These are phyloP conservation scores for Melanerpes formicivorus DNA, from an alignment of 2,113 vertebrate genomes.

Conservation along the genomic window DNA sequence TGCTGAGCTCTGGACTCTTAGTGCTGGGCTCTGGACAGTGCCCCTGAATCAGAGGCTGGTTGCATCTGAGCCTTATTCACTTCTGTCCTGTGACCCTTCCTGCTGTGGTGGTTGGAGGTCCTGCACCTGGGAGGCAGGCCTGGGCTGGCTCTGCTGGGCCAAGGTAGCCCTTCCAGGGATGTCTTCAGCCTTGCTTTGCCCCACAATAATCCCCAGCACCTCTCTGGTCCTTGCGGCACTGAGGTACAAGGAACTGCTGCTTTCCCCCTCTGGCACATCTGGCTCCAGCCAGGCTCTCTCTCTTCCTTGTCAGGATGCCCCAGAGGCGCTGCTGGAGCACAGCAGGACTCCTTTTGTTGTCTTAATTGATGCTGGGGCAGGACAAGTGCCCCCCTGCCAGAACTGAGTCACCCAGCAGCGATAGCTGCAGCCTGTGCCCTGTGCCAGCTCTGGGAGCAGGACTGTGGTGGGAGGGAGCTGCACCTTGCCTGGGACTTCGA, in stretches of 20 bases:
- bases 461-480: background rate
- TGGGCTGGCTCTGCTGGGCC: background rate
- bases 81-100: background rate
- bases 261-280: background rate
- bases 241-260: background rate
- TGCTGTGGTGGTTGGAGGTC: fast-evolving
- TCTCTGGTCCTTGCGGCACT: background rate
- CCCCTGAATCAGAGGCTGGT: background rate
- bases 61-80: background rate
- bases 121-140: background rate
- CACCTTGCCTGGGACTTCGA: background rate
- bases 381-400: background rate
- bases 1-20: no score
- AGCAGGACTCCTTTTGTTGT: background rate
- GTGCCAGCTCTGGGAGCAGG: background rate
- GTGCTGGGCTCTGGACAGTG: background rate
- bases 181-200: background rate
- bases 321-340: background rate
- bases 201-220: background rate
- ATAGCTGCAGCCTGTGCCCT: background rate
- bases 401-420: background rate
- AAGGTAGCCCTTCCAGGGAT: fast-evolving
- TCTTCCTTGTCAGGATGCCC: background rate
- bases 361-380: background rate
- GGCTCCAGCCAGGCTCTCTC: background rate